A percentile compares a stretch with the other conserved stretches of the same genome.
These are phyloP conservation scores for Corvus moneduloides DNA, from an alignment of 2,113 vertebrate genomes.

Conservation along the genomic window DNA sequence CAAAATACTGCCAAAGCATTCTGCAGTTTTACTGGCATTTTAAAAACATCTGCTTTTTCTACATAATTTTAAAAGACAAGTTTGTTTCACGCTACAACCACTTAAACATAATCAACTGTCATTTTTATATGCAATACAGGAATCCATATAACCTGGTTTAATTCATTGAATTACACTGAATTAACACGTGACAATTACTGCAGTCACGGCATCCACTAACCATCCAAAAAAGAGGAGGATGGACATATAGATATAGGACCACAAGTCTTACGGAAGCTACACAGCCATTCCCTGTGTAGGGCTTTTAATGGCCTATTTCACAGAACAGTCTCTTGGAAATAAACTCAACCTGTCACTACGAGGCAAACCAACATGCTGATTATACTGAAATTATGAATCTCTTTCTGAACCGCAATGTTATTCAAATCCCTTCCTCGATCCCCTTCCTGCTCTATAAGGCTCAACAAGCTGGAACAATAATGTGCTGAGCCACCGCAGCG, in stretches of 20 bases:
- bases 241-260: not conserved
- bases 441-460: not conserved
- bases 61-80: not conserved
- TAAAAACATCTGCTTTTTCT: not conserved
- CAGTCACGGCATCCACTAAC: not conserved
- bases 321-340: conserved; percentile 35
- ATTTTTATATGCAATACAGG: not conserved
- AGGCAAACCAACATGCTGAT: conserved; percentile 39
- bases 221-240: not conserved
- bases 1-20: not conserved
- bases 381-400: conserved; percentile 24
- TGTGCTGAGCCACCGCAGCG: not conserved
- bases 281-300: not conserved
- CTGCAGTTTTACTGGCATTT: not conserved
- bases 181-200: not conserved
- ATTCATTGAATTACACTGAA: not conserved
- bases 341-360: conserved; percentile 38
- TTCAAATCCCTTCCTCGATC: conserved; percentile 22
- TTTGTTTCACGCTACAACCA: not conserved
- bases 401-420: not conserved
- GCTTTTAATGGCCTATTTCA: conserved; percentile 52
- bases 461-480: conserved; percentile 41
- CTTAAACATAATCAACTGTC: not conserved
- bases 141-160: not conserved
- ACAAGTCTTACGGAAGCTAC: not conserved